Evolutionary conservation across 1,140 invertebrate species (phyloP), one percentile per base, ranked within the genome.

Genomic region (Hylyphantes graminicola): DNA sequence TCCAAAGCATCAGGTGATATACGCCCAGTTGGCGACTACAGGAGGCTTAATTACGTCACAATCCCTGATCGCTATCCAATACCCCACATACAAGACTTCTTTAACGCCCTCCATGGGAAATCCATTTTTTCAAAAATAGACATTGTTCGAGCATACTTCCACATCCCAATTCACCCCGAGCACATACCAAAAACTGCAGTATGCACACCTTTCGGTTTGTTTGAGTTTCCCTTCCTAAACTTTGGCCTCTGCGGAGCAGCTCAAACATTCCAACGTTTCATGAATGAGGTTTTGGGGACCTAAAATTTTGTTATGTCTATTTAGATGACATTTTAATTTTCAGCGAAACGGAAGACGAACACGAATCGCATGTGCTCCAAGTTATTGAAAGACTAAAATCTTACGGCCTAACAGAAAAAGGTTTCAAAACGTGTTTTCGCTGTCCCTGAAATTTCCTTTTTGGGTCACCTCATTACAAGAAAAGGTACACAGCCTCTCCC

Each of bases 391-490:
- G 70, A 4, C 53, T 73, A 12, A 0, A 3, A 9, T 17, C 51
- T 53, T 19, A 73, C n/a, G 15, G n/a, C 17, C 54, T 73, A 54
- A 55, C 15, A 54, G 48, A 53, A 0, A 51, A n/a, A 73, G 2
- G n/a, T 73, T 53, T 73, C 70, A 19, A 73, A 73, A 73, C 53
- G 8, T 55, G 17, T 54, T 54, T 73, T 73, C 50, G 67, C 9
- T 8, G 70, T 73, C 35, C 35, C 35, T 2, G 35, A 35, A 1
- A 35, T 35, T 35, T 35, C 35, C 5, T 35, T 35, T 35, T 35
- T 78, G 12, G 72, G 64, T 72, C 67, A 70, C 53, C 57, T 79
- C 72, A 61, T 87, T 84, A 86, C 53, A 0, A 19, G 15, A 61
- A 21, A 64, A 4, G 67, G 72, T 9, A 77, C 85, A 19, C 12